Evolutionary conservation across 2,797 vertebrate species (phyloP), one percentile per base, ranked within the genome.

Genomic region (Bradypus variegatus): DNA sequence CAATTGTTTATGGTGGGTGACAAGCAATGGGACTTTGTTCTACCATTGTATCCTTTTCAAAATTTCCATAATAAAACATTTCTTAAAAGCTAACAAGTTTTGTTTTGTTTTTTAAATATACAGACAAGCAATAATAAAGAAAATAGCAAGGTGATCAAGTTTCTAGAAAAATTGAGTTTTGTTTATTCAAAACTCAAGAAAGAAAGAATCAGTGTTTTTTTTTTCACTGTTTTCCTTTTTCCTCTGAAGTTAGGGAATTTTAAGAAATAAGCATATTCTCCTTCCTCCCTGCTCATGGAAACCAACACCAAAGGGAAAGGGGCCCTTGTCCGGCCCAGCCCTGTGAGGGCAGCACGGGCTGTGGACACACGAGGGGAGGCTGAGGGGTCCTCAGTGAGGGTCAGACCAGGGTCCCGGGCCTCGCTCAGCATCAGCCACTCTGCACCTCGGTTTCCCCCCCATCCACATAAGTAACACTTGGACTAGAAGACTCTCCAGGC

Each of bases 151-250:
- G 21, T 41, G 53, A 90, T 80, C 50, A 1, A 5, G 55, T 78
- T 81, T 89, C 92, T 69, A 90, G 55, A 78, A 82, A 91, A 90
- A 81, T n/a, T 11, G 60, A 38, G 21, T 41, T 81, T 31, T 67
- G 25, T 86, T 48, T 67, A 77, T 60, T 67, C 67, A 91, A 87
- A 91, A 89, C 29, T 60, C 67, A 45, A 82, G 69, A 80, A 79
- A 67, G 64, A 72, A 78, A 18, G 48, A 67, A 36, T 48, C 7
- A 3, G 1, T 5, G 14, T 38, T 9, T 62, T 29, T 38, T 9
- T 62, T 29, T 2, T 67, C 67, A 12, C 45, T 38, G n/a, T 23
- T 27, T 25, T n/a, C 55, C 27, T 78, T 45, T 31, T 27, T 50
- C 70, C 72, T 82, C 69, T 31, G 4, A 8, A 79, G 5, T 27